These are phyloP conservation scores for Xanthorhoe spadicearia DNA, from an alignment of 2,888 invertebrate species.

Conservation along the genomic window DNA sequence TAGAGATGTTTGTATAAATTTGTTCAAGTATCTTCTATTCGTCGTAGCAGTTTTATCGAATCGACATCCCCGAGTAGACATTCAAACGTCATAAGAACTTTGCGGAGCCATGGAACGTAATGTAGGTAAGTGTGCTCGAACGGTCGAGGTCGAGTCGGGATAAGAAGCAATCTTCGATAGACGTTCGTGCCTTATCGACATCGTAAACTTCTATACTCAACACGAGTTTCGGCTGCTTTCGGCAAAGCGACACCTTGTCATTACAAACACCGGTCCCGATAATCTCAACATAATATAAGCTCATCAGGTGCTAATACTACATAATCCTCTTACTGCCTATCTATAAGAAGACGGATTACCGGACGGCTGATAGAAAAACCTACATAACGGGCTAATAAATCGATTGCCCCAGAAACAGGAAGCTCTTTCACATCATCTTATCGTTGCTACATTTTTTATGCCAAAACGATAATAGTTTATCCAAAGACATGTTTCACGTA, in stretches of 20 bases:
- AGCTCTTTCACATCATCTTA: slow-evolving; percentile 45
- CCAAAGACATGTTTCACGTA: slow-evolving; percentile 16
- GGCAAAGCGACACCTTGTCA: slow-evolving; percentile 57
- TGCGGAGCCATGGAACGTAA: slow-evolving; percentile 40
- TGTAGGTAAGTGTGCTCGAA: slow-evolving; percentile 48
- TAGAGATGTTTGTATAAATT: neutral
- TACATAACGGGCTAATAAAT: slow-evolving; percentile 46
- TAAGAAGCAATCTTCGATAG: slow-evolving; percentile 62
- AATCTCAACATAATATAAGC: slow-evolving; percentile 45
- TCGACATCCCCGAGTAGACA: slow-evolving; percentile 22
- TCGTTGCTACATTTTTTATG: slow-evolving; percentile 38
- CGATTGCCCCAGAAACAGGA: slow-evolving; percentile 48
- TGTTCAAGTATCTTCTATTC: neutral
- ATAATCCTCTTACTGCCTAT: slow-evolving; percentile 45
- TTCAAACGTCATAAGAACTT: slow-evolving; percentile 46
- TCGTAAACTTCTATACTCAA: slow-evolving; percentile 50
- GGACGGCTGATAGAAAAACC: slow-evolving; percentile 44
- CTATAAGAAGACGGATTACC: slow-evolving; percentile 47
- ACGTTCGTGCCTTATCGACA: slow-evolving; percentile 71
- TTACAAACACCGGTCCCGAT: slow-evolving; percentile 41
- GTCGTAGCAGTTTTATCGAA: slow-evolving; percentile 11
- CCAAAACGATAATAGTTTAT: slow-evolving; percentile 19
- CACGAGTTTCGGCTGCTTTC: slow-evolving; percentile 42
- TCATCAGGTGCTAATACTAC: slow-evolving; percentile 48
- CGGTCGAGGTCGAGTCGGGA: slow-evolving; percentile 48